These are phyloP conservation scores for Ammospiza maritima DNA, from an alignment of 2,797 vertebrate genomes.

Conservation along the genomic window DNA sequence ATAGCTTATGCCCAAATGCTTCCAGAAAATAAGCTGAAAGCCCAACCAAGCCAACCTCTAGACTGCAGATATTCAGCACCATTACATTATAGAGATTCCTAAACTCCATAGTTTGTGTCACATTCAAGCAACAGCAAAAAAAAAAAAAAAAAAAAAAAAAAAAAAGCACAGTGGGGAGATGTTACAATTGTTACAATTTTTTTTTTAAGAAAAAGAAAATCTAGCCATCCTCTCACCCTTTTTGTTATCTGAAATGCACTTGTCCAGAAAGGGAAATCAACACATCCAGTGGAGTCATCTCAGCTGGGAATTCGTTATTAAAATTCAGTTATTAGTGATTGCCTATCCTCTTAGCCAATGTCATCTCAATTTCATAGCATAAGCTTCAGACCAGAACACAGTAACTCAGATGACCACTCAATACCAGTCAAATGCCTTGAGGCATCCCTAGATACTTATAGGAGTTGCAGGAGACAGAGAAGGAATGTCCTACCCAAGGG, in stretches of 20 bases:
- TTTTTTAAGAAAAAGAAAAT: background rate
- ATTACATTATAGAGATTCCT: background rate
- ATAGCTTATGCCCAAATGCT: background rate
- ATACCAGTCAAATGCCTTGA: background rate
- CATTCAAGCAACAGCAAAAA: background rate
- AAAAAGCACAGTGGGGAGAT: fast-evolving
- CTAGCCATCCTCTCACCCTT: background rate
- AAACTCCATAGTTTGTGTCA: background rate
- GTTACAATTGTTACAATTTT: no score
- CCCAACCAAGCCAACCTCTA: background rate
- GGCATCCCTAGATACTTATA: background rate
- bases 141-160: background rate
- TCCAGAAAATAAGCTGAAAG: background rate
- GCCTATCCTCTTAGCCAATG: background rate
- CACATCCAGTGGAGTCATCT: background rate
- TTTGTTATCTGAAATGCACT: background rate
- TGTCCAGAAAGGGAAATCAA: background rate
- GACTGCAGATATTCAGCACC: background rate
- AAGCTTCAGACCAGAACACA: background rate
- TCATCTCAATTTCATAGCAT: background rate
- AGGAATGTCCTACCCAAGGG: background rate
- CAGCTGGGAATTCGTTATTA: background rate
- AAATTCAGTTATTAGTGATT: background rate
- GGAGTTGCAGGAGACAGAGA: background rate
- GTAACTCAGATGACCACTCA: background rate